A percentile compares a stretch with the other conserved stretches of the same genome.
Conservation (phyloP, 53 echinoderm and acorn worm species). For the Zoroaster sp. region DNA sequence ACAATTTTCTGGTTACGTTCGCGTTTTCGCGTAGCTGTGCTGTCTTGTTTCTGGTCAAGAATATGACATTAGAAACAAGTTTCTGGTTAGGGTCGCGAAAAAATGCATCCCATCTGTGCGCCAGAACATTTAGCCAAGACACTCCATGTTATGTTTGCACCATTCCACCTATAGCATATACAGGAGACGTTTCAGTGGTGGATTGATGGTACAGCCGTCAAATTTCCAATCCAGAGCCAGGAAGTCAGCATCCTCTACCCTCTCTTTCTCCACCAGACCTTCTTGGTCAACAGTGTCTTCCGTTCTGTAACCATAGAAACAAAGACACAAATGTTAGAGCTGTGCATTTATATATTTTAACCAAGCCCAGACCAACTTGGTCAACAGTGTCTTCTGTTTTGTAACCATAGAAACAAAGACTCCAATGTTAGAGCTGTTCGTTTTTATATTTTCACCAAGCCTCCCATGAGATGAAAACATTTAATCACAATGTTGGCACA, state of each 20-base stretch:
- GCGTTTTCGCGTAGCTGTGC: neutral
- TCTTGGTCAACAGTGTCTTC: slow-evolving; percentile 72
- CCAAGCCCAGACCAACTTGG: slow-evolving; percentile 28
- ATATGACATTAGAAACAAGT: neutral
- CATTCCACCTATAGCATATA: slow-evolving; percentile 53
- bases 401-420: neutral
- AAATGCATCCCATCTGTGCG: neutral
- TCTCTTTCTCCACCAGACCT: slow-evolving; percentile 70
- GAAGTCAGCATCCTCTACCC: slow-evolving; percentile 87
- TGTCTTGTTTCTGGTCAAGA: too few relatives aligned
- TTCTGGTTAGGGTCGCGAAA: neutral
- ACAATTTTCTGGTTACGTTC: neutral
- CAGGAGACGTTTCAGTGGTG: slow-evolving; percentile 74
- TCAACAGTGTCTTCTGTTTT: slow-evolving; percentile 81
- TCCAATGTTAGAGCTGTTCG: neutral
- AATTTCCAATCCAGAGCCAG: slow-evolving; percentile 89
- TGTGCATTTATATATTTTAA: neutral
- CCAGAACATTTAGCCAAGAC: neutral
- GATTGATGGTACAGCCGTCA: slow-evolving; percentile 76
- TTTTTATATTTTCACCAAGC: too few relatives aligned
- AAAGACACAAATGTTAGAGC: neutral
- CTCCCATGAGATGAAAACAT: neutral
- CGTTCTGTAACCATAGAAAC: slow-evolving; percentile 44
- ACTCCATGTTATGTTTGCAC: neutral
- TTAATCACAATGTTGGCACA: neutral